Evolutionary conservation across 2,888 invertebrate species (phyloP).

Genomic region (Ophioninae sp.): DNA sequence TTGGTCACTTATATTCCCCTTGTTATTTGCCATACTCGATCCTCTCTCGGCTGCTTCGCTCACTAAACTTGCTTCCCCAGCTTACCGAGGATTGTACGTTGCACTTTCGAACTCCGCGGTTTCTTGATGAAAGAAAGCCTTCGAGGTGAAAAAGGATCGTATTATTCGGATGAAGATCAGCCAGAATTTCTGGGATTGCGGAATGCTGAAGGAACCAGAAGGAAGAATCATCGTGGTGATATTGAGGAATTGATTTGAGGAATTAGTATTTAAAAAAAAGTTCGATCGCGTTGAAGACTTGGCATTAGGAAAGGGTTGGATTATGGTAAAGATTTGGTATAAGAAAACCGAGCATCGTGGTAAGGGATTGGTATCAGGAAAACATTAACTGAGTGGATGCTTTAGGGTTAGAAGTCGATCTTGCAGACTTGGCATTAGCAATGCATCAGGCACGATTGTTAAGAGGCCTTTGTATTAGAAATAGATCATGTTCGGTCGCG

Average conservation of each 20-base stretch:
- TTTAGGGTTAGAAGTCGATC: background rate
- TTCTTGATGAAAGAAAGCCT: slow-evolving; percentile 6
- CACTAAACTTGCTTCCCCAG: slow-evolving; percentile 23
- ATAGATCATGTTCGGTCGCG: background rate
- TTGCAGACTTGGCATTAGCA: no score
- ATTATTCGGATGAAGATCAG: background rate
- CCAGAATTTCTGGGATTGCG: background rate
- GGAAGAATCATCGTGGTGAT: background rate
- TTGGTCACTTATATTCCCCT: slow-evolving; percentile 56
- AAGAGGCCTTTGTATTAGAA: no score
- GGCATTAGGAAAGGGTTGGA: background rate
- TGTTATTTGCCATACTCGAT: slow-evolving; percentile 50
- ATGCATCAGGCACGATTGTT: no score
- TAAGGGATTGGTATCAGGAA: no score
- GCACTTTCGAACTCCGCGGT: background rate
- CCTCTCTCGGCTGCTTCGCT: slow-evolving; percentile 30
- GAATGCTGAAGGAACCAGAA: background rate
- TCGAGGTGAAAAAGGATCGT: background rate
- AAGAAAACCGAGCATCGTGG: background rate
- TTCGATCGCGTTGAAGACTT: no score
- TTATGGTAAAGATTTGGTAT: background rate
- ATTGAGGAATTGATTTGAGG: background rate
- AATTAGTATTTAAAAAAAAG: background rate
- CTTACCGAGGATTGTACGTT: slow-evolving; percentile 30
- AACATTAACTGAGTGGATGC: no score